These are phyloP conservation scores for Mungos mungo DNA, from an alignment of 2,113 vertebrate species.

Conservation along the genomic window DNA sequence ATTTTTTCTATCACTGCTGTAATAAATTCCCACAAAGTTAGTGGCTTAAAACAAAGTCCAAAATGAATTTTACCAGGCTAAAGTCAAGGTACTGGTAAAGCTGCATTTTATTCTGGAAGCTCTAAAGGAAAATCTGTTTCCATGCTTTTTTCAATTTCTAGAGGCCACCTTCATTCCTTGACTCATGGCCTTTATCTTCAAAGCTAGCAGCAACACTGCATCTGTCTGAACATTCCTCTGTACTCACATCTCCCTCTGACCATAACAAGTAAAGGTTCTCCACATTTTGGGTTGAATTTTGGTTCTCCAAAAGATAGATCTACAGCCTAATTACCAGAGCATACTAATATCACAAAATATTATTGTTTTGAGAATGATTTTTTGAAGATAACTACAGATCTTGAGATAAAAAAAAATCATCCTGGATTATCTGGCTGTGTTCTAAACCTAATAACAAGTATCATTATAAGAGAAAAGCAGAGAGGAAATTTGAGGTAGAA, in stretches of 20 bases:
- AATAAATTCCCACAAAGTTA: neutral
- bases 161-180: neutral
- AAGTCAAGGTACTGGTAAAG: neutral
- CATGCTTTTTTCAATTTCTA: neutral
- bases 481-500: neutral
- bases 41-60: conserved; percentile 27
- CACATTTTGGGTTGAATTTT: neutral
- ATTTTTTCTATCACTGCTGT: neutral
- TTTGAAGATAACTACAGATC: neutral
- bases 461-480: neutral
- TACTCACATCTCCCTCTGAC: neutral
- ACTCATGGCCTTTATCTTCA: neutral
- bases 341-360: neutral
- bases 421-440: neutral
- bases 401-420: neutral
- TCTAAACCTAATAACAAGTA: neutral
- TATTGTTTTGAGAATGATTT: neutral
- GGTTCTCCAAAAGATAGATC: neutral
- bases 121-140: neutral
- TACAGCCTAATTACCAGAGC: neutral
- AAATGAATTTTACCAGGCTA: neutral
- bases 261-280: neutral
- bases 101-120: neutral
- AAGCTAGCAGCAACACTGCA: neutral
- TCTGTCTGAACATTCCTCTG: neutral